Percentiles rank a stretch among this genome's conserved stretches.
These are phyloP conservation scores for Charina bottae DNA, from an alignment of 2,113 vertebrate genomes.

Conservation along the genomic window DNA sequence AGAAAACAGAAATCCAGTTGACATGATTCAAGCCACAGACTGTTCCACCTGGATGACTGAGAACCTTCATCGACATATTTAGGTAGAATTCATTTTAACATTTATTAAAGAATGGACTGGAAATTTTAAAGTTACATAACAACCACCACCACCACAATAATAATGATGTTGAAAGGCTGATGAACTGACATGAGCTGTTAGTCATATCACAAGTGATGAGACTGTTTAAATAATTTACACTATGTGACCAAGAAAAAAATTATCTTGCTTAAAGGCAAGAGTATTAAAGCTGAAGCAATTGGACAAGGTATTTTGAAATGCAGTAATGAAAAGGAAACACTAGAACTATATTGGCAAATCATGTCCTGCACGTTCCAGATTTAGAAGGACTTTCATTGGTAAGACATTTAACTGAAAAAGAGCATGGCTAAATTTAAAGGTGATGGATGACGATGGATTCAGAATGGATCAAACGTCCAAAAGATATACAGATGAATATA, in stretches of 20 bases:
- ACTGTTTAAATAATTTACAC: not conserved
- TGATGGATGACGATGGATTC: not conserved
- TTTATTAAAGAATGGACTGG: not conserved
- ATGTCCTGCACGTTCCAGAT: not conserved
- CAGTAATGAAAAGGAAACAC: not conserved
- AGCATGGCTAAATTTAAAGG: not conserved
- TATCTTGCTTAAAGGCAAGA: not conserved
- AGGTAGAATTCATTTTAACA: not conserved
- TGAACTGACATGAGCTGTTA: not conserved
- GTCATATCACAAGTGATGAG: not conserved
- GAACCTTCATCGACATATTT: too few species aligned
- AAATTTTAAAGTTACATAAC: not conserved
- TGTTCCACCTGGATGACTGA: too few species aligned
- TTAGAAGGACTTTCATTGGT: not conserved
- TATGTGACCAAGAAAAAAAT: not conserved
- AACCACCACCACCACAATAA: too few species aligned
- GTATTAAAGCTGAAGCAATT: not conserved
- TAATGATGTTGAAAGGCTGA: not conserved
- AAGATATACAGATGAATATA: not conserved
- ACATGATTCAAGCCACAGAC: too few species aligned
- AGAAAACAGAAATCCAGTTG: too few species aligned
- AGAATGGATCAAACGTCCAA: not conserved
- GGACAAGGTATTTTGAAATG: not conserved
- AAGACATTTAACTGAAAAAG: not conserved
- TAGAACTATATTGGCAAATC: not conserved